Evolutionary conservation across 1,140 invertebrate genomes (phyloP).

Genomic region (Probaryconus sp.): DNA sequence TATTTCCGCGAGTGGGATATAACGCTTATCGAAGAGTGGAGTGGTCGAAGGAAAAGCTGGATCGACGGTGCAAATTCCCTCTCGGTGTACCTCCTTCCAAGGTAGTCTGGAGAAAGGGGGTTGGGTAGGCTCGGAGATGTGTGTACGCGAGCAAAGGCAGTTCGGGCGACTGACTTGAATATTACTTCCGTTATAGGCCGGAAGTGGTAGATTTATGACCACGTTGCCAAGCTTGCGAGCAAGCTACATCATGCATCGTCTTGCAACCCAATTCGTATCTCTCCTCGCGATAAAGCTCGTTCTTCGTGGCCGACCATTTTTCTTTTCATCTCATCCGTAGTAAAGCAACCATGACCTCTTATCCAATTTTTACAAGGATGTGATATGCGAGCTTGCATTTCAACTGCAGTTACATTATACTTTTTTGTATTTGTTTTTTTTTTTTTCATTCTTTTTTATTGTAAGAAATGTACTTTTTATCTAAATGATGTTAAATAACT

Average conservation of each 20-base stretch:
- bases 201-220: conserved; percentile 70
- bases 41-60: conserved; percentile 54
- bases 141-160: conserved; percentile 36
- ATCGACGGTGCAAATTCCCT: conserved; percentile 39
- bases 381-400: too few relatives aligned
- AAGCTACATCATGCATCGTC: conserved; percentile 37
- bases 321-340: neutral
- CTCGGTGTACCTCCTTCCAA: conserved; percentile 14
- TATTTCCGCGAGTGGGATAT: conserved; percentile 58
- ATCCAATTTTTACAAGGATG: conserved; percentile 11
- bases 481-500: too few relatives aligned
- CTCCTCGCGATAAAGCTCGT: conserved; percentile 58
- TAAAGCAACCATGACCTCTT: neutral
- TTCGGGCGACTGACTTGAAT: conserved; percentile 62
- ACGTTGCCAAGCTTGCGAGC: conserved; percentile 53
- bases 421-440: too few relatives aligned
- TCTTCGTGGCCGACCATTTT: conserved; percentile 6
- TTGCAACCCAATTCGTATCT: conserved; percentile 64
- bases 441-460: too few relatives aligned
- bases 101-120: too few relatives aligned
- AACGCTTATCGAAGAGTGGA: conserved; percentile 51
- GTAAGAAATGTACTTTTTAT: too few relatives aligned
- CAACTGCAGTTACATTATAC: too few relatives aligned
- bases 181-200: conserved; percentile 68
- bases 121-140: neutral